A percentile compares a stretch with the other conserved stretches of the same genome.
Evolutionary conservation across 2,113 vertebrate genomes (phyloP).

Genomic region (Eptesicus fuscus): DNA sequence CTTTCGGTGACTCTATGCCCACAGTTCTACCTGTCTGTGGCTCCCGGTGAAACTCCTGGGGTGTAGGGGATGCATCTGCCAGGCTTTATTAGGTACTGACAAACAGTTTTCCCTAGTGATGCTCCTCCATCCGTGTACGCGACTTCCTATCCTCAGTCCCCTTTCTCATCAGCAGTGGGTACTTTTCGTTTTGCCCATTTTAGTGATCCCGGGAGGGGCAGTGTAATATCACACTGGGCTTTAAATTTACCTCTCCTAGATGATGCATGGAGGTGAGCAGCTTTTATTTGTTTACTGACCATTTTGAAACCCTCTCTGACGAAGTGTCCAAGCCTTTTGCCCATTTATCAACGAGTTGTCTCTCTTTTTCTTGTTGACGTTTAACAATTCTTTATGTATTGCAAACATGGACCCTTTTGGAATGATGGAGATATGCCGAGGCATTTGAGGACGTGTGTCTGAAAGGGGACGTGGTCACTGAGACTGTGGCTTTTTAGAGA

Average conservation of each 20-base stretch:
- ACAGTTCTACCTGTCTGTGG: background rate
- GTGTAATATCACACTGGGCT: background rate
- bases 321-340: background rate
- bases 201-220: background rate
- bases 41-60: background rate
- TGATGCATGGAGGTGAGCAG: background rate
- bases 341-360: background rate
- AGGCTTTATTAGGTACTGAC: background rate
- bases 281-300: background rate
- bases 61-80: background rate
- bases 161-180: background rate
- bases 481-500: background rate
- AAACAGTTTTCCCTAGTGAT: background rate
- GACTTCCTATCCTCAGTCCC: background rate
- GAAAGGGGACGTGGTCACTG: background rate
- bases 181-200: background rate
- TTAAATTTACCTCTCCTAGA: background rate
- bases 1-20: background rate
- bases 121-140: background rate
- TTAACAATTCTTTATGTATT: background rate
- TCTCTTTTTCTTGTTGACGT: background rate
- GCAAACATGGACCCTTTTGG: background rate
- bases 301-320: background rate
- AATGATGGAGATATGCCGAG: background rate
- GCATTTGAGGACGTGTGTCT: background rate